These are phyloP conservation scores for Achroia grisella DNA, from an alignment of 1,140 invertebrate genomes.

Conservation along the genomic window DNA sequence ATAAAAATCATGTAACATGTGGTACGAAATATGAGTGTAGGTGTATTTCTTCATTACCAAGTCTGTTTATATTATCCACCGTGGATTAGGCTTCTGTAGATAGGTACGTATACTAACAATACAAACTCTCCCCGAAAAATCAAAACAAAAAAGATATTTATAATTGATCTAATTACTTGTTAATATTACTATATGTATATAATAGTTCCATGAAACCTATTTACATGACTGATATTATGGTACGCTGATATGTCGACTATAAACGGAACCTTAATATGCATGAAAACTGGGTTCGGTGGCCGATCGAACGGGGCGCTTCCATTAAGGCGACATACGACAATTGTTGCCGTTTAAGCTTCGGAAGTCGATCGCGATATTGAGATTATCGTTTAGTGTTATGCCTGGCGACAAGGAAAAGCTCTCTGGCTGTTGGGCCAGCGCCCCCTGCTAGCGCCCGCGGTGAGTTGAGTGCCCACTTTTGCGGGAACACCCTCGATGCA, in stretches of 20 bases:
- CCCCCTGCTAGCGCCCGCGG: constrained; percentile 26
- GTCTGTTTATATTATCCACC: no score
- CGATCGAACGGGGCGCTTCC: constrained; percentile 20
- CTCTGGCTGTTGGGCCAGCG: constrained; percentile 21
- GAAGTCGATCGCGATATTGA: constrained; percentile 43
- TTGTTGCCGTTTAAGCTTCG: constrained; percentile 55
- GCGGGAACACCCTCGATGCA: constrained; percentile 8
- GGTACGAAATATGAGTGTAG: no score
- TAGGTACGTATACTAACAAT: no score
- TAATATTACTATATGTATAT: no score
- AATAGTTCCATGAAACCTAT: no score
- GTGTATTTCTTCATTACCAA: no score
- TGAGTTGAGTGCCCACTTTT: constrained; percentile 20
- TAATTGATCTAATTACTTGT: no score
- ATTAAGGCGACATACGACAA: constrained; percentile 50
- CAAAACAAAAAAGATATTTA: no score
- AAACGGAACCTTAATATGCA: constrained; percentile 19
- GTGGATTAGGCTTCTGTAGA: no score
- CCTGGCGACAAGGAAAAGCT: constrained; percentile 65
- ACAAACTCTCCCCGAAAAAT: no score
- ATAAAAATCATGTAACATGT: no score
- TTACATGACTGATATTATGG: no score
- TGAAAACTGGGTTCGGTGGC: constrained; percentile 22
- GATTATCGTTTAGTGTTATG: constrained; percentile 68
- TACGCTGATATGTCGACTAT: background rate